Evolutionary conservation across 2,797 vertebrate species (phyloP).

Genomic region (Alfaro cultratus): DNA sequence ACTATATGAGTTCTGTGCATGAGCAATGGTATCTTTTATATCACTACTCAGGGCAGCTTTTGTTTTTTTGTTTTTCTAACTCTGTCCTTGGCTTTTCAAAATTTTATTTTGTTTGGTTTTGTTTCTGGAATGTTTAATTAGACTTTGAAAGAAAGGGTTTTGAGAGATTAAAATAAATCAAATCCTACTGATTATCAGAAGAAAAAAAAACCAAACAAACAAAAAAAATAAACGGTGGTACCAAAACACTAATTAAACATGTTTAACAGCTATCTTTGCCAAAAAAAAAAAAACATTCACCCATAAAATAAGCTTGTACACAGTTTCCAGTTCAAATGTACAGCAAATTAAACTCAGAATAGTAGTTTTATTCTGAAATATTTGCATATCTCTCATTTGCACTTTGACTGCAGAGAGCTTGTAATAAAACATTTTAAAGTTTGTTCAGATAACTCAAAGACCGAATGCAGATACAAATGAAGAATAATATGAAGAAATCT

Average conservation of each 20-base stretch:
- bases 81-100: not conserved
- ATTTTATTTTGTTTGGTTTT: conserved; percentile 1
- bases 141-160: not conserved
- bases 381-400: not conserved
- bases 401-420: not conserved
- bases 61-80: not conserved
- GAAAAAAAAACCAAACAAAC: too few relatives aligned
- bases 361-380: not conserved
- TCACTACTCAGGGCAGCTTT: conserved; percentile 1
- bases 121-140: conserved; percentile 20
- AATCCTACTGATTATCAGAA: not conserved
- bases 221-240: not conserved
- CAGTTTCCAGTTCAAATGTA: not conserved
- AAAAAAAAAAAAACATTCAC: not conserved
- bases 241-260: not conserved
- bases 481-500: not conserved
- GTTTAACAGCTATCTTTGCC: not conserved
- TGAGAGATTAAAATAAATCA: not conserved
- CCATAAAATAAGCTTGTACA: not conserved
- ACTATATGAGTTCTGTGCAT: conserved; percentile 12
- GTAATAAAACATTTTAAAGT: not conserved
- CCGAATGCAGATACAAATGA: not conserved
- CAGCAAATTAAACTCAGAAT: not conserved
- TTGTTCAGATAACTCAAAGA: not conserved
- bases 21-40: conserved; percentile 21